These are phyloP conservation scores for Zapornia atra DNA, from an alignment of 2,113 vertebrate genomes.

Conservation along the genomic window DNA sequence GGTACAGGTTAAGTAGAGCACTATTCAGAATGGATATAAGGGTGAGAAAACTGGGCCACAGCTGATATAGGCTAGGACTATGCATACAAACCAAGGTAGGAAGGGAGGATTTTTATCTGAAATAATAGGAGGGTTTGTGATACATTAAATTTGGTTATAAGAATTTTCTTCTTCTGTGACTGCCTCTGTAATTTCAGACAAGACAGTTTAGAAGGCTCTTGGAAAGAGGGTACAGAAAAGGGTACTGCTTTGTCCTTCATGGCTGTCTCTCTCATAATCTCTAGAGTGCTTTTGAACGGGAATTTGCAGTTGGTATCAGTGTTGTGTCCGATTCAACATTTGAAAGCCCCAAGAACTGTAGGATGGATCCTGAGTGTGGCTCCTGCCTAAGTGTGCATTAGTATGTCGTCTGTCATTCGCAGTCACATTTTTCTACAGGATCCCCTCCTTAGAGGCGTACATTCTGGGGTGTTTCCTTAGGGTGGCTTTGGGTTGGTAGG, in stretches of 20 bases:
- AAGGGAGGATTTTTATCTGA: neutral
- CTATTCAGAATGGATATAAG: neutral
- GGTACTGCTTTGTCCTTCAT: neutral
- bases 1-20: neutral
- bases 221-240: neutral
- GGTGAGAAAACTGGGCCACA: neutral
- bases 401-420: neutral
- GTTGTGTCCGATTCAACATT: neutral
- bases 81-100: neutral
- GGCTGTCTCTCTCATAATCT: neutral
- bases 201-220: neutral
- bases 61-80: neutral
- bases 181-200: neutral
- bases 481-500: neutral
- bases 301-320: neutral
- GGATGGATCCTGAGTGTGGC: neutral
- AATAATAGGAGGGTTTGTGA: neutral
- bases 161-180: neutral
- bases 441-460: fast-evolving
- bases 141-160: neutral
- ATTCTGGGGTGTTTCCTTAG: neutral
- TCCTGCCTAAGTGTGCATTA: fast-evolving
- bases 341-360: neutral
- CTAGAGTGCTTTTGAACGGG: neutral
- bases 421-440: neutral